Evolutionary conservation across 1,140 invertebrate species (phyloP), one percentile per base, ranked within the genome.

Genomic region (Drosophila carrolli): DNA sequence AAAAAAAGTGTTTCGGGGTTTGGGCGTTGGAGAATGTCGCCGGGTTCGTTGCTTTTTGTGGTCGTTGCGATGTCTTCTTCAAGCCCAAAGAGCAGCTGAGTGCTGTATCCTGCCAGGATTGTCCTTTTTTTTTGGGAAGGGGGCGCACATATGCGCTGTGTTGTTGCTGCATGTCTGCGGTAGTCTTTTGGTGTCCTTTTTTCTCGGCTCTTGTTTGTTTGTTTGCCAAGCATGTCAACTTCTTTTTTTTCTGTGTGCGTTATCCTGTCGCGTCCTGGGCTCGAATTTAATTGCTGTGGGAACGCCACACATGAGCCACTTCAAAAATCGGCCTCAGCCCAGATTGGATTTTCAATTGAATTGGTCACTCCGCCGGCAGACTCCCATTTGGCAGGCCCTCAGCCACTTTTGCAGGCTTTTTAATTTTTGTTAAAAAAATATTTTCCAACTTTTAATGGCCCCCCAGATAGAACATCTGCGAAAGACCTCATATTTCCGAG

Each of bases 311-410:
- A 83, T 88, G 83, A 88, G 84, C 72, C 83, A 88, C 83, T 88
- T 62, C 56, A 80, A 63, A 68, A 61, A 61, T 63, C 82, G 66
- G 78, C 61, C 62, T 59, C 63, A 46, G 57, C 14, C 79, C 84
- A 83, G 83, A 88, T 88, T 88, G 83, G 84, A 88, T 88, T 88
- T 88, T 88, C 84, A 88, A 88, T 88, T 86, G 81, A 88, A 82
- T 83, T 83, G 83, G 59, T 77, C 83, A 70, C 60, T 43, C 57
- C 61, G 56, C 40, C 56, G 44, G 46, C 59, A 51, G 56, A 23
- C 13, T 50, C 63, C 58, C 37, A 54, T 32, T 44, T 19, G 40
- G 37, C 27, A 48, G n/a, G 55, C 35, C 41, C 43, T 23, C 32
- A 37, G 40, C 32, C 63, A 35, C 51, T 75, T 37, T 76, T 60